Evolutionary conservation across 1,140 invertebrate species (phyloP).

Genomic region (Drosophila ogumai): DNA sequence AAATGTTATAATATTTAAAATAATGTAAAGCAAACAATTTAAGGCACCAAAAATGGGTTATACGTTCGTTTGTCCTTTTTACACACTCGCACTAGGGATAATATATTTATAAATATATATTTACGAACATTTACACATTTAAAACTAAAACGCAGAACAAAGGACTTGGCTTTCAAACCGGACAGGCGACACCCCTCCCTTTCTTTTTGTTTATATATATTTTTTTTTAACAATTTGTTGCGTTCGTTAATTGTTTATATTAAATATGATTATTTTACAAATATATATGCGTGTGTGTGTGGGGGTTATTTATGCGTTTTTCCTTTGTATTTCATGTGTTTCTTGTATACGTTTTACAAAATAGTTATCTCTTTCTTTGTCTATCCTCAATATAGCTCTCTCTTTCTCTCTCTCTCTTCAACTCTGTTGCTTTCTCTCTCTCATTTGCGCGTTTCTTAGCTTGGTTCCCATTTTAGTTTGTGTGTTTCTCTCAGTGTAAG

Average conservation of each 20-base stretch:
- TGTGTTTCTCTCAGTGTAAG: conserved; percentile 27
- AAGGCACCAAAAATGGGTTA: conserved; percentile 72
- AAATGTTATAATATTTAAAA: conserved; percentile 2
- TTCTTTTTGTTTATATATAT: conserved; percentile 11
- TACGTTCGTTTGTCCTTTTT: conserved; percentile 12
- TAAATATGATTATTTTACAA: conserved; percentile 52
- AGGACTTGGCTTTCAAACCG: conserved; percentile 14
- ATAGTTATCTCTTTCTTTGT: conserved; percentile 56
- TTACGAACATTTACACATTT: neutral
- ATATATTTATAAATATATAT: neutral
- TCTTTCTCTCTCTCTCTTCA: conserved; percentile 3
- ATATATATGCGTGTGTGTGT: conserved; percentile 41
- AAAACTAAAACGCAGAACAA: conserved; percentile 8
- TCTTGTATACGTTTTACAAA: conserved; percentile 75
- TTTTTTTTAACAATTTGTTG: conserved; percentile 22
- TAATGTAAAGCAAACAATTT: conserved; percentile 57
- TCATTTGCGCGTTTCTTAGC: neutral
- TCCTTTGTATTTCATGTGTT: conserved; percentile 22
- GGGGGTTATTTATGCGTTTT: conserved; percentile 52
- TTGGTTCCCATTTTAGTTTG: conserved; percentile 25
- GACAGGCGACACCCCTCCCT: conserved; percentile 14
- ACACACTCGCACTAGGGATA: conserved; percentile 30
- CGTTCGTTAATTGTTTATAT: conserved; percentile 17
- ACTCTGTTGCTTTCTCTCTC: conserved; percentile 4
- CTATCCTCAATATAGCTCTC: conserved; percentile 7